Conservation (phyloP, 2,113 vertebrate genomes). For the Neogobius melanostomus region DNA sequence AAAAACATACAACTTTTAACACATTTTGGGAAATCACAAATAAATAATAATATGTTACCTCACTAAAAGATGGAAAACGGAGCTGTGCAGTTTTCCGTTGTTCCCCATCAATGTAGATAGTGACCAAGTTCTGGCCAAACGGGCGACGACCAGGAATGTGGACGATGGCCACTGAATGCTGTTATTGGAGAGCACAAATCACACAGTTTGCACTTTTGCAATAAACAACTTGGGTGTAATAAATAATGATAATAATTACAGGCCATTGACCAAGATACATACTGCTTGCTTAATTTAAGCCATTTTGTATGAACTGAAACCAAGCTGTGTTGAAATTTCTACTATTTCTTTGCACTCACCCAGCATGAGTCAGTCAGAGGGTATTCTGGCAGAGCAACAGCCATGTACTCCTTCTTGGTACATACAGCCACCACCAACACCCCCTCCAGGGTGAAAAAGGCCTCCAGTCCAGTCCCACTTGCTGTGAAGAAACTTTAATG, state of each 20-base stretch:
- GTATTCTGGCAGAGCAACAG: slow-evolving; percentile 82
- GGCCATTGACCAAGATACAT: background rate
- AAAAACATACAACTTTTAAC: slow-evolving; percentile 17
- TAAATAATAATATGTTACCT: slow-evolving; percentile 74
- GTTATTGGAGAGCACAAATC: slow-evolving; percentile 8
- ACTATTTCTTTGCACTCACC: slow-evolving; percentile 76
- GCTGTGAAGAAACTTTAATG: slow-evolving; percentile 87
- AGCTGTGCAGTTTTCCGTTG: slow-evolving; percentile 82
- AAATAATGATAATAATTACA: background rate
- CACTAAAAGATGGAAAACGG: slow-evolving; percentile 90
- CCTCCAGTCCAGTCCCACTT: slow-evolving; percentile 90
- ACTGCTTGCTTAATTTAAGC: background rate
- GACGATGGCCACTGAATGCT: slow-evolving; percentile 90
- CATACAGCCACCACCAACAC: slow-evolving; percentile 95
- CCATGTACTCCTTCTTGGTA: slow-evolving; percentile 97
- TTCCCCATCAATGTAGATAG: slow-evolving; percentile 86
- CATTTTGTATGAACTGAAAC: slow-evolving; percentile 17
- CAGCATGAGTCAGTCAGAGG: slow-evolving; percentile 84
- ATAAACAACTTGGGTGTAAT: background rate
- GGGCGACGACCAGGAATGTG: slow-evolving; percentile 88
- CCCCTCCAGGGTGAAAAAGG: slow-evolving; percentile 89
- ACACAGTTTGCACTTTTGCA: background rate
- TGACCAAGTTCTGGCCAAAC: slow-evolving; percentile 92
- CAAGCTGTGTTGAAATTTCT: background rate
- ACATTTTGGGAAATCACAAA: background rate